A percentile compares a stretch with the other conserved stretches of the same genome.
Conservation (phyloP, 2,113 vertebrate genomes). For the Caranx ignobilis region DNA sequence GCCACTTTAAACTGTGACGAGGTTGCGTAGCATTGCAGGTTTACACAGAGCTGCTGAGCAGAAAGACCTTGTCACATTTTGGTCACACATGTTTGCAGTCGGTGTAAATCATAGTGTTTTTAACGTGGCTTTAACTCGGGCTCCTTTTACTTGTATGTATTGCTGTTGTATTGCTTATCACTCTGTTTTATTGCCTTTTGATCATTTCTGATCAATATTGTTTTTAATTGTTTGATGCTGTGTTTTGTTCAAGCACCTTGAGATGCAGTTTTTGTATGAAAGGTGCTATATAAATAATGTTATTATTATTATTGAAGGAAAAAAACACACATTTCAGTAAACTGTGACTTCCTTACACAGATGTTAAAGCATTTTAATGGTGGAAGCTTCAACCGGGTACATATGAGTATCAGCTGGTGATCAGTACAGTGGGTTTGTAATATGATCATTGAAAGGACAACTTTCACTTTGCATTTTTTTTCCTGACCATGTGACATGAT, state of each 20-base stretch:
- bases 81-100: background rate
- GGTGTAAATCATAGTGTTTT: too few species aligned
- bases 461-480: background rate
- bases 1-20: constrained; percentile 28
- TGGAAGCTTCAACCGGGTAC: background rate
- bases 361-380: background rate
- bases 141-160: too few species aligned
- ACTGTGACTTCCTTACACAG: background rate
- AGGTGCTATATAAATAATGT: too few species aligned
- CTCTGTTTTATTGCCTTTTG: too few species aligned
- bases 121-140: too few species aligned
- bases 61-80: constrained; percentile 17
- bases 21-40: constrained; percentile 5
- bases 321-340: background rate
- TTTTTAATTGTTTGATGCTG: too few species aligned
- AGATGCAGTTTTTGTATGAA: too few species aligned
- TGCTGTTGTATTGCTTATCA: too few species aligned
- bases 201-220: too few species aligned
- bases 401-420: background rate
- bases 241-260: too few species aligned
- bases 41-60: constrained; percentile 21
- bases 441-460: background rate
- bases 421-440: background rate
- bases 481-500: background rate
- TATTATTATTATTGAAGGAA: background rate